These are phyloP conservation scores for Aythya baeri DNA, from an alignment of 2,113 vertebrate genomes.

Conservation along the genomic window DNA sequence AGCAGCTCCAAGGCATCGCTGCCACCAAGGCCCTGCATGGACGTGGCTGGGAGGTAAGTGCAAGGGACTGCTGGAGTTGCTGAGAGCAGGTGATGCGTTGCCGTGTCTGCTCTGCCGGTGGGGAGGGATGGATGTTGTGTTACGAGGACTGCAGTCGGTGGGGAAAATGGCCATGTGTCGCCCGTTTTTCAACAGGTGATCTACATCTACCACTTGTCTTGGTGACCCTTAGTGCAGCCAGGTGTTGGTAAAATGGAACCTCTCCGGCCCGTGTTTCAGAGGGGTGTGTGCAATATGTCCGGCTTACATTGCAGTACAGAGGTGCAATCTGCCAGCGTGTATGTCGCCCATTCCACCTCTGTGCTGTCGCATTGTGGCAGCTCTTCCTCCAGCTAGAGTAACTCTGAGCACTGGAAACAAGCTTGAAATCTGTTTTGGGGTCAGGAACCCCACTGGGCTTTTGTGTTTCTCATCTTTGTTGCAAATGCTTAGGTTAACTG, in stretches of 20 bases:
- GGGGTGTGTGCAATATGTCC: fast-evolving
- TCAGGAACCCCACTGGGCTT: fast-evolving
- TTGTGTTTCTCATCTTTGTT: not conserved
- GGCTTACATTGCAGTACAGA: fast-evolving
- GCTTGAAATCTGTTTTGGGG: not conserved
- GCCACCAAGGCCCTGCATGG: not conserved
- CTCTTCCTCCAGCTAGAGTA: not conserved
- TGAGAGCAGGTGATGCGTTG: fast-evolving
- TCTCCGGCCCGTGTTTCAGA: not conserved
- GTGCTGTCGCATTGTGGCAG: fast-evolving
- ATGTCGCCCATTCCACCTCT: not conserved
- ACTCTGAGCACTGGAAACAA: not conserved
- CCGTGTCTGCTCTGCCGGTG: fast-evolving
- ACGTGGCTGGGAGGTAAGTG: not conserved
- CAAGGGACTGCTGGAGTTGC: fast-evolving
- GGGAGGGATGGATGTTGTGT: fast-evolving
- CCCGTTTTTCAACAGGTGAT: not conserved
- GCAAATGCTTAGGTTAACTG: not conserved
- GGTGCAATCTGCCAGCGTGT: fast-evolving
- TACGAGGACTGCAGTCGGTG: fast-evolving
- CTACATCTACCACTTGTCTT: fast-evolving
- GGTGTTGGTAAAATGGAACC: not conserved
- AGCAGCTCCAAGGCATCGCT: fast-evolving
- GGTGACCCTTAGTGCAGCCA: fast-evolving
- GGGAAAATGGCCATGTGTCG: fast-evolving